A percentile compares a stretch with the other conserved stretches of the same genome.
Conservation (phyloP, 2,888 invertebrate species). For the Seira sanloemensis region DNA sequence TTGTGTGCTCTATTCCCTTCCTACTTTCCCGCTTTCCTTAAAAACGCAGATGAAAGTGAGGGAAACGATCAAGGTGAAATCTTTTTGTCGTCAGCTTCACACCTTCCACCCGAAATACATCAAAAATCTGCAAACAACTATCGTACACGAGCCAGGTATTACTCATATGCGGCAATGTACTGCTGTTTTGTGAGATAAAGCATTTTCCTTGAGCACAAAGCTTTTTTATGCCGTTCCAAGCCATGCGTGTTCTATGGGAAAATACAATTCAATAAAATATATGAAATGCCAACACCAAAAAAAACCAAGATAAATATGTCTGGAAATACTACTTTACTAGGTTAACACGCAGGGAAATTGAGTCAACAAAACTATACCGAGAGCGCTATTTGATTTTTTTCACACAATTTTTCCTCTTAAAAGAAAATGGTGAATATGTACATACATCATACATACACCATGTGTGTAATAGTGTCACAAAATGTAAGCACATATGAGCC, state of each 20-base stretch:
- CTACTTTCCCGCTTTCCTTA: background rate
- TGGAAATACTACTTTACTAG: no score
- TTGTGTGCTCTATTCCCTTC: background rate
- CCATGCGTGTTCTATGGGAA: slow-evolving; percentile 8
- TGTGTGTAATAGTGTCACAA: background rate
- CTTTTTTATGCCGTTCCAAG: background rate
- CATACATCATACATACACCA: no score
- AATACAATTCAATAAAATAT: slow-evolving; percentile 10
- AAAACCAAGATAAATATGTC: background rate
- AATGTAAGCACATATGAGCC: background rate
- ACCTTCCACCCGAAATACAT: background rate
- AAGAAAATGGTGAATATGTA: no score
- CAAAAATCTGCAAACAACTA: background rate
- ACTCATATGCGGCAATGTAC: background rate
- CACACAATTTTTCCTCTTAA: no score
- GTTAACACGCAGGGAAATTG: background rate
- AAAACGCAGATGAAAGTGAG: background rate
- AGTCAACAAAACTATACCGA: background rate
- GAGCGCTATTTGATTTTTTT: background rate
- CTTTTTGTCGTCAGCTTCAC: background rate
- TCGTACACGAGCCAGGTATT: no score
- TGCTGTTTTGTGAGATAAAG: background rate
- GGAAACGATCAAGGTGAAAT: slow-evolving; percentile 10
- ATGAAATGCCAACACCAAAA: slow-evolving; percentile 13
- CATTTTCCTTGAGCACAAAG: background rate